Base-by-base conservation (phyloP, 2,113 vertebrate species). In the Hippocampus guttulatus region DNA sequence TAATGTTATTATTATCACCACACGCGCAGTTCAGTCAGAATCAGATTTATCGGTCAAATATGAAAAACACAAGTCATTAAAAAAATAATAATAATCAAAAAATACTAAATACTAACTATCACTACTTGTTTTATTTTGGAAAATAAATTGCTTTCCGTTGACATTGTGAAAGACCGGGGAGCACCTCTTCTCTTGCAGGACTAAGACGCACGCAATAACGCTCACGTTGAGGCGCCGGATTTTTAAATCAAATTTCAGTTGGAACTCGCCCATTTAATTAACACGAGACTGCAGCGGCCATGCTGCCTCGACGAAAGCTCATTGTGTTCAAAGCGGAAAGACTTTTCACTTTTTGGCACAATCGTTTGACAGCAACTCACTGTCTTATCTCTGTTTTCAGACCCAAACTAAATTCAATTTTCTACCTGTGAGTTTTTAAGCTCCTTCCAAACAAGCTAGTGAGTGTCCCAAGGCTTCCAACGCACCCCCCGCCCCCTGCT, bases 331-430 rank as follows among this genome's bases (percentile, higher is more conserved):
- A 47, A 65, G 64, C n/a, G 21, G n/a, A 61, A 30, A 61, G 27
- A 61, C 27, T 65, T 65, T 38, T 65, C 38, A 49, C 64, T 65
- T 65, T 65, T 47, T 65, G 64, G 64, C 23, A 47, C 21, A 65
- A 65, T 27, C n/a, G 16, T 27, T 65, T 65, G 23, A 47, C 41
- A 18, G 64, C 64, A 23, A 15, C n/a, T 62, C 60, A 9, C 62
- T 64, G 15, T 23, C 63, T 45, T 64, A 65, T 47, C 23, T 65
- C 41, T 2, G 3, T 65, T 65, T 25, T 65, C 23, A 65, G 64
- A 47, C 64, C 45, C 18, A 25, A 16, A 65, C 41, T 14, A 65
- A 65, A 25, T 47, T 27, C 23, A 65, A 47, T 47, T 47, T 65
- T 47, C 64, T 65, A 65, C 64, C 64, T 65, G 64, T 65, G 40